phyloP scores from a whole-genome alignment of 2,797 vertebrate species.

The Cichlasoma orientale region DNA sequence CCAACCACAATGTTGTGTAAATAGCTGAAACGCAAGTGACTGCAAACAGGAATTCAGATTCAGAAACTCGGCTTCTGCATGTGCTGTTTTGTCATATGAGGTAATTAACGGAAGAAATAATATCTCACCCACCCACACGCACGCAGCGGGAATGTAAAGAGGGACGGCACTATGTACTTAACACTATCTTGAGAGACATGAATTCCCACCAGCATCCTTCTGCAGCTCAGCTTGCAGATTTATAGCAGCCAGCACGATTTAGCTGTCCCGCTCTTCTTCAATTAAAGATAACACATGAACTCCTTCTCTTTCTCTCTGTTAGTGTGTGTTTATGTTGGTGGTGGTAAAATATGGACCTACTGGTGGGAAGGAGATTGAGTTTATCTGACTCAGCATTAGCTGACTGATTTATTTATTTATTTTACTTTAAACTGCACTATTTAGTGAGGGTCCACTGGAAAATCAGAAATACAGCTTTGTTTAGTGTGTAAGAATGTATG shows the following conservation, averaged over 20 bases:
- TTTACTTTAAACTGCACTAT: constrained; percentile 45
- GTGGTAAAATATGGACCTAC: background rate
- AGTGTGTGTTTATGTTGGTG: constrained; percentile 3
- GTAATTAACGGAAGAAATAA: constrained; percentile 4
- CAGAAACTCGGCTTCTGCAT: constrained; percentile 8
- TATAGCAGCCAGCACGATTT: background rate
- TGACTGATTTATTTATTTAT: constrained; percentile 43
- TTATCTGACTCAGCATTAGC: too few relatives aligned
- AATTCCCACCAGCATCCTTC: constrained; percentile 1
- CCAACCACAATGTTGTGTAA: background rate
- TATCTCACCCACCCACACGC: background rate
- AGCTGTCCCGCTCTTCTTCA: background rate
- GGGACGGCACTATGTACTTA: background rate
- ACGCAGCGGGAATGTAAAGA: background rate
- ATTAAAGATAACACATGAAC: constrained; percentile 38
- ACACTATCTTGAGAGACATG: background rate
- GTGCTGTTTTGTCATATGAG: constrained; percentile 20
- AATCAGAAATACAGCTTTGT: constrained; percentile 8
- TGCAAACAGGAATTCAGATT: background rate
- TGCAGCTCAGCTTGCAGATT: constrained; percentile 1
- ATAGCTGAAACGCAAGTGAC: background rate
- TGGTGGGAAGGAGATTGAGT: background rate
- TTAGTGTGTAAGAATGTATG: background rate
- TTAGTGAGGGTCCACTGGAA: constrained; percentile 23
- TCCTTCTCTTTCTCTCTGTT: constrained; percentile 6